phyloP scores from a whole-genome alignment of 2,888 invertebrate genomes.

The Anagyrus pseudococci region DNA sequence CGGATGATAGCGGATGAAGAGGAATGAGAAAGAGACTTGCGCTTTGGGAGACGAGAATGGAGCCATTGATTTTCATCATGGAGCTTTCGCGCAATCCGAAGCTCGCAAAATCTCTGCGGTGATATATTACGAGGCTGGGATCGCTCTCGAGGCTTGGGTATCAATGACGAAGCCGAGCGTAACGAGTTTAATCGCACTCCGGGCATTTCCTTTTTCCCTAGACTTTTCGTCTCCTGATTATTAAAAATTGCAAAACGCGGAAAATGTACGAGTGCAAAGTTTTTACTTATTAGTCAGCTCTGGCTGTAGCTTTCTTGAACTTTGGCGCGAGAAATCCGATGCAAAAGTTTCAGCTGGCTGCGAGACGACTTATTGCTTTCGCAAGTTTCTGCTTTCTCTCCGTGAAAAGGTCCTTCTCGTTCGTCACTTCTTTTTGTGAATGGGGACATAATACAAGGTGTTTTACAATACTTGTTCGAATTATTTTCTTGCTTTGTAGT shows the following conservation, averaged over 20 bases:
- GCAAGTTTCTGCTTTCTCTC: conserved; percentile 17
- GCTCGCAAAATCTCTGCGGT: too few species aligned
- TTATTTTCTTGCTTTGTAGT: background rate
- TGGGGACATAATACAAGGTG: background rate
- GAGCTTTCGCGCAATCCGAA: too few species aligned
- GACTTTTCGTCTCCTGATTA: background rate
- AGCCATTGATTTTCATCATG: conserved; percentile 33
- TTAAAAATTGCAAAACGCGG: background rate
- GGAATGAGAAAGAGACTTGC: background rate
- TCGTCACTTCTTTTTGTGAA: conserved; percentile 25
- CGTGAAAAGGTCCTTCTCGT: conserved; percentile 14
- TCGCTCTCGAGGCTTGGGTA: too few species aligned
- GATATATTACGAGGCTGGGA: background rate
- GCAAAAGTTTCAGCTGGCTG: conserved; percentile 21
- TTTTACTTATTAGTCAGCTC: conserved; percentile 19
- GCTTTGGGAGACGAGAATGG: too few species aligned
- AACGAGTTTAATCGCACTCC: too few species aligned
- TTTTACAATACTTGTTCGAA: background rate
- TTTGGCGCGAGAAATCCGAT: background rate
- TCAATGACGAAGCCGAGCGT: too few species aligned
- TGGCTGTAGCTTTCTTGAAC: conserved; percentile 9
- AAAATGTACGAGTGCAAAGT: conserved; percentile 5
- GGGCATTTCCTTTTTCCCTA: too few species aligned
- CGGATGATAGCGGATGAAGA: background rate
- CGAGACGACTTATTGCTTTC: conserved; percentile 25